Conservation (phyloP, 2,113 vertebrate genomes). For the Nipponia nippon region DNA sequence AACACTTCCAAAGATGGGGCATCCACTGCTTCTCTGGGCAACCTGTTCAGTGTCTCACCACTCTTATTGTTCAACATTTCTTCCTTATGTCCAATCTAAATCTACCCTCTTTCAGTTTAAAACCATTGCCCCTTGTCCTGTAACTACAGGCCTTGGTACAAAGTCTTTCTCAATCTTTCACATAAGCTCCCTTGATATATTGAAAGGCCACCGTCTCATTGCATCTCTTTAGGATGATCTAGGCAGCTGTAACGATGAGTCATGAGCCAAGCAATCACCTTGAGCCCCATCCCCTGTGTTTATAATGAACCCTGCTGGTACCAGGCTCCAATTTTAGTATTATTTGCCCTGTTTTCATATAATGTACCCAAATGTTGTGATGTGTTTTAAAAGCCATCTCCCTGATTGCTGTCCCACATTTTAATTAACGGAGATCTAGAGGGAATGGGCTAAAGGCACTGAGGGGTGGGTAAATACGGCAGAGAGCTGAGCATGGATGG, state of each 20-base stretch:
- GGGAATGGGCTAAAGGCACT: not conserved
- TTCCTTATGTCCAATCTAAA: not conserved
- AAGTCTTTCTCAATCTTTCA: not conserved
- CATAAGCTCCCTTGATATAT: not conserved
- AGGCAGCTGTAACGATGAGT: not conserved
- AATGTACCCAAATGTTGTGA: not conserved
- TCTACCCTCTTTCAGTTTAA: not conserved
- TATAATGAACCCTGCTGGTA: accelerated
- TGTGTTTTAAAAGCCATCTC: not conserved
- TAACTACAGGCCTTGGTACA: not conserved
- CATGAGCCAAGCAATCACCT: not conserved
- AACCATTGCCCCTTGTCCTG: not conserved
- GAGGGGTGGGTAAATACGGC: not conserved
- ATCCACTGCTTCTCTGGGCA: not conserved
- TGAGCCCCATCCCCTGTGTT: not conserved
- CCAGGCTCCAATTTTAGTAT: not conserved
- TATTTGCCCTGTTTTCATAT: not conserved
- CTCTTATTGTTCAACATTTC: accelerated
- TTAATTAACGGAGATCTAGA: not conserved
- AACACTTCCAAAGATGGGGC: not conserved
- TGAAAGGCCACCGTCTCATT: not conserved
- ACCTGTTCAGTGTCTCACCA: not conserved
- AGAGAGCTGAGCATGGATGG: not conserved
- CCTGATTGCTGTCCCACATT: not conserved
- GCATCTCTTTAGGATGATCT: not conserved